Conservation (phyloP, 2,888 invertebrate species). For the Luffia ferchaultella region DNA sequence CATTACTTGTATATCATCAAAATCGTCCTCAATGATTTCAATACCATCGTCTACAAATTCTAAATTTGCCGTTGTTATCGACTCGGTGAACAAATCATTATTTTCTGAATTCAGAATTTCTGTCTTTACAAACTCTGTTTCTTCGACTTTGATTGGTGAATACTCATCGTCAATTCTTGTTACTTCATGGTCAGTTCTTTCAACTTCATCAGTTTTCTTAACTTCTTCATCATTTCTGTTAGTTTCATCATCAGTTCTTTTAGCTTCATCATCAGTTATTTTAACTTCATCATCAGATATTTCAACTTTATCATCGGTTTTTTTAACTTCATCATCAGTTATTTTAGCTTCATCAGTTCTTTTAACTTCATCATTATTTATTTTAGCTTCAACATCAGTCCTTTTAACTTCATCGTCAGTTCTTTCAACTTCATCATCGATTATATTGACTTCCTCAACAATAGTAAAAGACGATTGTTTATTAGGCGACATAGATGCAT, state of each 20-base stretch:
- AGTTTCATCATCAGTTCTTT: neutral
- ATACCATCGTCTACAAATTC: constrained; percentile 32
- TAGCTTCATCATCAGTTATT: neutral
- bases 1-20: no score
- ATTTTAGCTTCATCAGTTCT: neutral
- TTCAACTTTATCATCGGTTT: neutral
- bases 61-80: neutral
- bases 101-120: neutral
- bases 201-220: neutral
- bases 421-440: no score
- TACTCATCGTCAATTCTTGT: neutral
- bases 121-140: neutral
- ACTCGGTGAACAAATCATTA: neutral
- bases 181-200: constrained; percentile 9
- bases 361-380: constrained; percentile 9
- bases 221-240: neutral
- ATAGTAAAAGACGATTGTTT: no score
- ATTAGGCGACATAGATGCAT: no score
- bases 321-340: constrained; percentile 4
- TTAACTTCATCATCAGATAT: neutral
- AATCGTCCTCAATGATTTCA: constrained; percentile 18
- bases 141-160: neutral
- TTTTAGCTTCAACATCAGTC: constrained; percentile 20
- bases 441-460: no score
- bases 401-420: no score